Evolutionary conservation across 1,140 invertebrate species (phyloP).

Genomic region (Fopius arisanus): DNA sequence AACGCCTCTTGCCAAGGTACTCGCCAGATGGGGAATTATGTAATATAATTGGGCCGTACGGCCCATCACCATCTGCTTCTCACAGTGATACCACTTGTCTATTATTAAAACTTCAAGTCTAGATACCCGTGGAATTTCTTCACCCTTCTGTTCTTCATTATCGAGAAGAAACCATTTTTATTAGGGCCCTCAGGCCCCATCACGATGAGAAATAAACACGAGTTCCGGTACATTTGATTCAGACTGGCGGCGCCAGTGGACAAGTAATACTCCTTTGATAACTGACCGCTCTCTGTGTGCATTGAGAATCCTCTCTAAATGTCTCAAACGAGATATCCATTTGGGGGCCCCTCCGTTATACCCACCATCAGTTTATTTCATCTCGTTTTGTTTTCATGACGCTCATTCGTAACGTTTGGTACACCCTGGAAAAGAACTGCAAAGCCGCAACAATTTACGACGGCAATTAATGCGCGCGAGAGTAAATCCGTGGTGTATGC

Average conservation of each 20-base stretch:
- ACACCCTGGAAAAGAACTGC: constrained; percentile 42
- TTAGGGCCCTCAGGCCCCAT: neutral
- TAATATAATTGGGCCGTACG: neutral
- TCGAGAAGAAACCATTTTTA: neutral
- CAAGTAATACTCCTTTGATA: neutral
- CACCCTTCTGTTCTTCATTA: neutral
- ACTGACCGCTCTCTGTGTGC: neutral
- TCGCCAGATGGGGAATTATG: neutral
- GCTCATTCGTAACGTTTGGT: constrained; percentile 41
- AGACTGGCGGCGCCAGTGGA: neutral
- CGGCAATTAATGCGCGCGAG: constrained; percentile 64
- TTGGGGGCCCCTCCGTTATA: neutral
- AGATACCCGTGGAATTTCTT: neutral
- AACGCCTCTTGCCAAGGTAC: neutral
- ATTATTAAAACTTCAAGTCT: neutral
- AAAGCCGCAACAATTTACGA: constrained; percentile 65
- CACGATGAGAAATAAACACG: neutral
- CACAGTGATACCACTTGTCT: neutral
- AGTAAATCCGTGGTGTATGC: constrained; percentile 53
- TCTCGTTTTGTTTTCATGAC: constrained; percentile 6
- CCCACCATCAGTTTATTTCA: neutral
- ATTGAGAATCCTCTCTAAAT: neutral
- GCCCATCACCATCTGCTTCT: neutral
- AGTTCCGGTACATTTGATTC: neutral
- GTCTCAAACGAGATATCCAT: constrained; percentile 8